These are phyloP conservation scores for Bradypus variegatus DNA, from an alignment of 2,797 vertebrate genomes.

Conservation along the genomic window DNA sequence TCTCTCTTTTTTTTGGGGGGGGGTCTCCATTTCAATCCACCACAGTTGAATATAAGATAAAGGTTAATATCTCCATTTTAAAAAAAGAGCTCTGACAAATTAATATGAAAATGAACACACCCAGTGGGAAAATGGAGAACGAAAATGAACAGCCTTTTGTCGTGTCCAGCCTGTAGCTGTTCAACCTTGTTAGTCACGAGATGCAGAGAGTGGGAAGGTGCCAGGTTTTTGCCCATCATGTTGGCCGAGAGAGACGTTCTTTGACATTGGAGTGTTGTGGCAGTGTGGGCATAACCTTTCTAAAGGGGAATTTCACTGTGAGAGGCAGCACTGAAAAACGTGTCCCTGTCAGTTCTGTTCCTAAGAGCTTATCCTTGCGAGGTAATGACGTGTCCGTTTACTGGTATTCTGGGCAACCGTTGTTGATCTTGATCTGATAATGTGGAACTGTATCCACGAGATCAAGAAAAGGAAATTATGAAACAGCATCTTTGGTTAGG, in stretches of 20 bases:
- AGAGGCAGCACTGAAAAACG: not conserved
- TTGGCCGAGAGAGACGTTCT: not conserved
- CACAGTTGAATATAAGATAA: not conserved
- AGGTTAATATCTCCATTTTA: too few species aligned
- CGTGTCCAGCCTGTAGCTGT: not conserved
- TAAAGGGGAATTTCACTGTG: not conserved
- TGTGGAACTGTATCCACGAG: not conserved
- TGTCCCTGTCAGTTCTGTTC: rapidly evolving
- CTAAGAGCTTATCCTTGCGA: not conserved
- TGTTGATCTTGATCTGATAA: not conserved
- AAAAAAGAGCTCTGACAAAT: not conserved
- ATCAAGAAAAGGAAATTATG: not conserved
- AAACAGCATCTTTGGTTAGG: not conserved
- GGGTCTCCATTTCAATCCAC: not conserved
- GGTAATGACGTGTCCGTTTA: not conserved
- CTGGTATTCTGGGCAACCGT: rapidly evolving
- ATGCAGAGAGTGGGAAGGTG: not conserved
- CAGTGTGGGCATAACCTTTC: not conserved
- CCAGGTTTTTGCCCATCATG: rapidly evolving
- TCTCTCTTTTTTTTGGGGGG: not conserved
- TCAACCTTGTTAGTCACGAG: not conserved
- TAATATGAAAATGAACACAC: not conserved
- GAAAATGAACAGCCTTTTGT: not conserved
- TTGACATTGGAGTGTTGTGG: not conserved
- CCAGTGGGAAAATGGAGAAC: not conserved